Conservation (phyloP, 2,113 vertebrate species). For the Clarias batrachus region DNA sequence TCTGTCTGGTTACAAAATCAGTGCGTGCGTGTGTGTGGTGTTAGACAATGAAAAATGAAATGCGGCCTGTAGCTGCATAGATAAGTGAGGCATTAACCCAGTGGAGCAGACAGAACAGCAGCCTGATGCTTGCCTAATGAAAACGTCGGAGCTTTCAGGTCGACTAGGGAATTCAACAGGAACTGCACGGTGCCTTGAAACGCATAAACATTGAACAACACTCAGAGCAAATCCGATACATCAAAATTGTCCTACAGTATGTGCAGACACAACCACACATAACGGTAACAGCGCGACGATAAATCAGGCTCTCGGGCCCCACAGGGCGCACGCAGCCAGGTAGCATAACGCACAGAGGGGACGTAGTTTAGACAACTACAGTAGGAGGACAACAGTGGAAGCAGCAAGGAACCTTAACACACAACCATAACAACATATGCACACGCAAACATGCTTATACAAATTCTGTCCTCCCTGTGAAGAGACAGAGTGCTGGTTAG, state of each 20-base stretch:
- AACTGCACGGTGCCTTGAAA: constrained; percentile 19
- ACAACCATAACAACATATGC: constrained; percentile 5
- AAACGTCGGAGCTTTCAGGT: constrained; percentile 5
- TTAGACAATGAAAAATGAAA: not conserved
- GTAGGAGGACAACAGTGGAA: not conserved
- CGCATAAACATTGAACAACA: not conserved
- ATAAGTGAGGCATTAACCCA: not conserved
- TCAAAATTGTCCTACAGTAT: not conserved
- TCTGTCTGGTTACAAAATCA: not conserved
- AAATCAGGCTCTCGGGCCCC: constrained; percentile 60
- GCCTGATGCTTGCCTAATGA: constrained; percentile 27
- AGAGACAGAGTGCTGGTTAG: constrained; percentile 32
- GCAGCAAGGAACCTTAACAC: not conserved
- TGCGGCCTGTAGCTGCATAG: not conserved
- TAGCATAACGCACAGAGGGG: not conserved
- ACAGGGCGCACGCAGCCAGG: constrained; percentile 31
- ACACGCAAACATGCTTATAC: constrained; percentile 15
- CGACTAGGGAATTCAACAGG: not conserved
- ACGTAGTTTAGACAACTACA: not conserved
- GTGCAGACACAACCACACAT: constrained; percentile 10
- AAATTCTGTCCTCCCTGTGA: constrained; percentile 1
- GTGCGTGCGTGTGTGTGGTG: not conserved
- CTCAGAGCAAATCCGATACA: not conserved
- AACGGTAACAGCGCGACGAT: constrained; percentile 48
- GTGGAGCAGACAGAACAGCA: not conserved